These are phyloP conservation scores for Cyrtonyx montezumae DNA, from an alignment of 2,113 vertebrate species.

Conservation along the genomic window DNA sequence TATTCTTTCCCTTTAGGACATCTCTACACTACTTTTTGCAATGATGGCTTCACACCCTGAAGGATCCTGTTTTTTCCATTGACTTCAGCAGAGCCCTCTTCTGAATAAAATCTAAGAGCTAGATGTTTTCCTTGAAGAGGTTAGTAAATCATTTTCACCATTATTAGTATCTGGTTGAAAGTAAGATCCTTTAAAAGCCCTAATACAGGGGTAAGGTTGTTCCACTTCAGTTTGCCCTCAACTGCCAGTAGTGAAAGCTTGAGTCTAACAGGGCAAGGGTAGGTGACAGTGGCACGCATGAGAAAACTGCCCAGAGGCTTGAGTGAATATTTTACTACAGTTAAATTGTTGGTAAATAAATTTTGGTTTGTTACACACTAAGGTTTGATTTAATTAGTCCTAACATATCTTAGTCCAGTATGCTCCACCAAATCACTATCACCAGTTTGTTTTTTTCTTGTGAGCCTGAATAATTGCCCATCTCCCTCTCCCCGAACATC, in stretches of 20 bases:
- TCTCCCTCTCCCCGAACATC: neutral
- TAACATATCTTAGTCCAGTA: neutral
- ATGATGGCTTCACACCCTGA: neutral
- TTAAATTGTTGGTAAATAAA: neutral
- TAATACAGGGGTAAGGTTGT: neutral
- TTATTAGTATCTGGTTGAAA: neutral
- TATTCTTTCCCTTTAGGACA: neutral
- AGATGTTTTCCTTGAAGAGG: neutral
- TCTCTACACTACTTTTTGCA: neutral
- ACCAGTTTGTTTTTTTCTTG: neutral
- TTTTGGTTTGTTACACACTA: neutral
- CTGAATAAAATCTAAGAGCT: neutral
- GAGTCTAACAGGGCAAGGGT: neutral
- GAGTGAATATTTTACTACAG: neutral
- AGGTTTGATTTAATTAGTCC: neutral
- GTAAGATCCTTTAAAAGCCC: neutral
- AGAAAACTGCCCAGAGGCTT: neutral
- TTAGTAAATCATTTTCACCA: neutral
- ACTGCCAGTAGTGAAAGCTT: neutral
- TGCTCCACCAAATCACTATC: neutral
- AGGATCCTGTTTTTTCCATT: neutral
- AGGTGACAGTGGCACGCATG: rapidly evolving
- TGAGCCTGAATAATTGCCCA: neutral
- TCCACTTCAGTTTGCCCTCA: neutral
- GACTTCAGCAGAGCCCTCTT: neutral